These are phyloP conservation scores for Thera obeliscata DNA, from an alignment of 2,888 invertebrate genomes.

Conservation along the genomic window DNA sequence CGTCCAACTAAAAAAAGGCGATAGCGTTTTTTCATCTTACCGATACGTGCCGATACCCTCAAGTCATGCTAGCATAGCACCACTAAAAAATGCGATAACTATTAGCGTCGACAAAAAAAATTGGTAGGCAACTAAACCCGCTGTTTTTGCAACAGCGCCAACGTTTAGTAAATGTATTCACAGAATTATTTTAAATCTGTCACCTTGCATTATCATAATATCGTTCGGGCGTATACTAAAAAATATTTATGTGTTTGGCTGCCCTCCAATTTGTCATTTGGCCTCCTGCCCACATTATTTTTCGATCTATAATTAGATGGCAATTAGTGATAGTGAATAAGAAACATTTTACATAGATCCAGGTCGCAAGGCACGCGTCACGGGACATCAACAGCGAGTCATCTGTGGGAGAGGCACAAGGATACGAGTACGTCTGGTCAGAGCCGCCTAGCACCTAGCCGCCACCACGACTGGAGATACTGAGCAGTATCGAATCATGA, in stretches of 20 bases:
- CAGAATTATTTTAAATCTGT: slow-evolving; percentile 30
- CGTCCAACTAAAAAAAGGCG: not conserved
- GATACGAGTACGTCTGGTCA: slow-evolving; percentile 44
- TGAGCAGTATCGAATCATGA: slow-evolving; percentile 59
- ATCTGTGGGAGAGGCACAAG: slow-evolving; percentile 53
- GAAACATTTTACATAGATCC: slow-evolving; percentile 57
- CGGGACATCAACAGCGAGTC: slow-evolving; percentile 61
- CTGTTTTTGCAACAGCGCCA: slow-evolving; percentile 14
- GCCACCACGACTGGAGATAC: slow-evolving; percentile 53
- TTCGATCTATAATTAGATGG: slow-evolving; percentile 49
- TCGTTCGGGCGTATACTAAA: slow-evolving; percentile 28
- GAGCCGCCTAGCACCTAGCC: slow-evolving; percentile 52
- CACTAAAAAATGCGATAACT: slow-evolving; percentile 11
- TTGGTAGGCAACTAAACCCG: slow-evolving; percentile 7
- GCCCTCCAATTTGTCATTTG: slow-evolving; percentile 50
- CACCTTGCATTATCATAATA: slow-evolving; percentile 32
- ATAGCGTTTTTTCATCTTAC: not conserved
- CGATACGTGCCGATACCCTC: not conserved
- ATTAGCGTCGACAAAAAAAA: slow-evolving; percentile 6
- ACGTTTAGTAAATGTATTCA: slow-evolving; percentile 17
- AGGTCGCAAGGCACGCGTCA: slow-evolving; percentile 61
- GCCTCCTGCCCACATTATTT: slow-evolving; percentile 50
- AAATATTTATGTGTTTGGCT: slow-evolving; percentile 51
- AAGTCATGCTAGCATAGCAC: slow-evolving; percentile 3
- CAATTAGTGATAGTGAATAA: slow-evolving; percentile 51